Conservation (phyloP, 2,113 vertebrate species). For the Ctenomys sociabilis region DNA sequence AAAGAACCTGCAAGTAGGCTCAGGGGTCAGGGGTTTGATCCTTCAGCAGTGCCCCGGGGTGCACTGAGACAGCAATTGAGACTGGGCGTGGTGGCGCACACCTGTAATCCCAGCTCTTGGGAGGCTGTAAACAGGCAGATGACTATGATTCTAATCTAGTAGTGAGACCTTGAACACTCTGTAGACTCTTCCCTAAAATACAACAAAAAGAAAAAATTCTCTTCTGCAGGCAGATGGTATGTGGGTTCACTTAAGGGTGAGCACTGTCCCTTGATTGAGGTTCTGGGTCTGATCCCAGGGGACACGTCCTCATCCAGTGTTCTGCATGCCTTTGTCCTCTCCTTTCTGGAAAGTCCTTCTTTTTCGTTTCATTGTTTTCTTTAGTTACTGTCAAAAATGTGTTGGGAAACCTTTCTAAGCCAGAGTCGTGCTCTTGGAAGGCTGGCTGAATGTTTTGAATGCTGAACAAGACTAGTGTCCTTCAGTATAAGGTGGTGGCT, state of each 20-base stretch:
- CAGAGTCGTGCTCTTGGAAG: neutral
- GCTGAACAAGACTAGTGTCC: neutral
- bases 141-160: too few species aligned
- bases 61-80: too few species aligned
- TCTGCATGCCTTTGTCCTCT: neutral
- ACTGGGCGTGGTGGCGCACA: too few species aligned
- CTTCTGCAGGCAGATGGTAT: neutral
- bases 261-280: neutral
- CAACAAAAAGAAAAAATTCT: neutral
- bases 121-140: too few species aligned
- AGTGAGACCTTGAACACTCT: too few species aligned
- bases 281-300: neutral
- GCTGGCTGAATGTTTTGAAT: neutral
- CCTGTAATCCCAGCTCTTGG: too few species aligned
- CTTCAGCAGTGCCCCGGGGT: too few species aligned
- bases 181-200: too few species aligned
- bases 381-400: neutral
- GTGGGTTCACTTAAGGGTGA: neutral
- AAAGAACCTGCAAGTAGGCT: too few species aligned
- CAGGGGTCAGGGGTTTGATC: too few species aligned
- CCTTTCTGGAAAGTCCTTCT: neutral
- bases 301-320: neutral
- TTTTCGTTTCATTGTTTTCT: neutral
- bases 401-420: neutral
- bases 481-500: neutral